A percentile compares a stretch with the other conserved stretches of the same genome.
Evolutionary conservation across 2,797 vertebrate species (phyloP).

Genomic region (Distichodus sexfasciatus): DNA sequence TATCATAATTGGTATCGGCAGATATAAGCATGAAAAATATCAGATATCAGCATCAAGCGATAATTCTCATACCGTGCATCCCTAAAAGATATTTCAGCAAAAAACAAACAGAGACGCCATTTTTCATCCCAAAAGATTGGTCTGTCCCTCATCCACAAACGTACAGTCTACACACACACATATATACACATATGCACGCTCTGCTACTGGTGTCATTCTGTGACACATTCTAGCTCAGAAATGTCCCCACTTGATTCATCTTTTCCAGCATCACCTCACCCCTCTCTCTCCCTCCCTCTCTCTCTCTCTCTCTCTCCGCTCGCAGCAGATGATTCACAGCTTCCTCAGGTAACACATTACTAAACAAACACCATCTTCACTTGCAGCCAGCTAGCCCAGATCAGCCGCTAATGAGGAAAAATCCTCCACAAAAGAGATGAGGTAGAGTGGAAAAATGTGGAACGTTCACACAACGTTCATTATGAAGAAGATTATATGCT

Average conservation of each 20-base stretch:
- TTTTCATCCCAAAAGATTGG: too few relatives aligned
- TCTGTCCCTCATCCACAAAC: not conserved
- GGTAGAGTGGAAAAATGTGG: not conserved
- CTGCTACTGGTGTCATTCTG: not conserved
- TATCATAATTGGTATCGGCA: too few relatives aligned
- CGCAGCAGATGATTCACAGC: constrained; percentile 17
- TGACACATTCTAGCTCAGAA: constrained; percentile 3
- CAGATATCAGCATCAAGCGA: too few relatives aligned
- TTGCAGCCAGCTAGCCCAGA: not conserved
- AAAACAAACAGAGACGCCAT: too few relatives aligned
- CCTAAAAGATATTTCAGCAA: too few relatives aligned
- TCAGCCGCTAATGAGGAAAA: constrained; percentile 12
- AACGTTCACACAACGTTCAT: constrained; percentile 7
- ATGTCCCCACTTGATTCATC: not conserved
- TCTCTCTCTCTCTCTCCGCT: too few relatives aligned
- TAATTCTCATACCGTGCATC: too few relatives aligned
- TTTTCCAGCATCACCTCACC: constrained; percentile 16
- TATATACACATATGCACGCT: not conserved
- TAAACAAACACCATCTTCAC: constrained; percentile 7
- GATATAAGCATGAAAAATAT: too few relatives aligned
- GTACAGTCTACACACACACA: not conserved
- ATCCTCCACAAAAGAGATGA: not conserved
- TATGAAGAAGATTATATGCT: not conserved
- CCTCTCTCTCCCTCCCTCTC: not conserved
- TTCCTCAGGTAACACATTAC: constrained; percentile 10